Percentiles rank a stretch among this genome's conserved stretches.
These are phyloP conservation scores for Conger conger DNA, from an alignment of 2,113 vertebrate genomes.

Conservation along the genomic window DNA sequence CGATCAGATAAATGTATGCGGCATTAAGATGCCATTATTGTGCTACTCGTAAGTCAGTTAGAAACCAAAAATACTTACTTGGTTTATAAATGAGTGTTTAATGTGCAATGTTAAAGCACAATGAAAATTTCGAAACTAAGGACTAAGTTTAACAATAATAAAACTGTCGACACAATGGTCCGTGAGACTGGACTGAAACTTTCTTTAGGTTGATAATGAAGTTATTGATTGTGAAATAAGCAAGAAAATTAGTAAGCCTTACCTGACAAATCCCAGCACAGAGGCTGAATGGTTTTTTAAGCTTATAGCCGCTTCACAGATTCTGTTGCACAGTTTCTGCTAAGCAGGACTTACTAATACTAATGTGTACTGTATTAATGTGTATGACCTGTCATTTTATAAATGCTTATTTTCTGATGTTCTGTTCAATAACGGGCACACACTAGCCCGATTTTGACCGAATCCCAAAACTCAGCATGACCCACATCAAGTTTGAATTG, in stretches of 20 bases:
- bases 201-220: background rate
- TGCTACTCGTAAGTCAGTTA: conserved; percentile 55
- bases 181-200: conserved; percentile 18
- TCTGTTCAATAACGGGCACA: background rate
- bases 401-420: background rate
- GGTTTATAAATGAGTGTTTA: conserved; percentile 63
- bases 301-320: background rate
- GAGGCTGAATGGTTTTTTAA: background rate
- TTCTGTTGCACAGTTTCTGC: background rate
- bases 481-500: background rate
- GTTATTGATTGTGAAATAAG: background rate
- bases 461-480: background rate
- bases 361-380: background rate
- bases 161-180: conserved; percentile 63
- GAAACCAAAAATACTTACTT: conserved; percentile 44
- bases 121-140: conserved; percentile 64
- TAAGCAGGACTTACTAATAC: background rate
- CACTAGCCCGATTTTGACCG: background rate
- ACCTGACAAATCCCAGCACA: background rate
- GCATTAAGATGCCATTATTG: conserved; percentile 38
- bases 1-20: conserved; percentile 36
- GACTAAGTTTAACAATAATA: conserved; percentile 62
- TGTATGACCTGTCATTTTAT: background rate
- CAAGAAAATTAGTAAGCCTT: background rate
- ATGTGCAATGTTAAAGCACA: conserved; percentile 70